Evolutionary conservation across 2,113 vertebrate genomes (phyloP).

Genomic region (Bubo blakistoni): DNA sequence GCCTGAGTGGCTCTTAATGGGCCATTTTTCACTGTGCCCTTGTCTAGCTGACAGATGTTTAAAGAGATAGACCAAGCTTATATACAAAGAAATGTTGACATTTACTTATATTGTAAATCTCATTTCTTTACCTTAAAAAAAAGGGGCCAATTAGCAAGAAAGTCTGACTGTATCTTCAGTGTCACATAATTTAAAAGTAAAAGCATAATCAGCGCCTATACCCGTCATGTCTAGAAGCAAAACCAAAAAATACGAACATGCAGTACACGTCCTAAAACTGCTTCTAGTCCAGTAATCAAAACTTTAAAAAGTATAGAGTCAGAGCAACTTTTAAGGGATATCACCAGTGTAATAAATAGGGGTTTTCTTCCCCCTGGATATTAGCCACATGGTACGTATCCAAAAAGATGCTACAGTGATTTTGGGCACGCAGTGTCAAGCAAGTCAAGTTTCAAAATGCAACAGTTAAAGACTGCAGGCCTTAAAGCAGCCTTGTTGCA

Average conservation of each 20-base stretch:
- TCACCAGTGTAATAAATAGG: neutral
- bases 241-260: neutral
- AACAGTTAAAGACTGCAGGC: neutral
- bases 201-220: neutral
- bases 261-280: neutral
- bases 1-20: neutral
- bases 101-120: neutral
- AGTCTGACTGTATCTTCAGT: neutral
- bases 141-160: neutral
- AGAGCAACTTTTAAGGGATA: neutral
- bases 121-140: neutral
- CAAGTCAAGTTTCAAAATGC: neutral
- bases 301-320: neutral
- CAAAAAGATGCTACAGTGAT: neutral
- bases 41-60: neutral
- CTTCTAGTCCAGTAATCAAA: neutral
- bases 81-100: neutral
- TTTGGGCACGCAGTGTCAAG: neutral
- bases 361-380: rapidly evolving
- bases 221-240: neutral
- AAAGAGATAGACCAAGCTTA: neutral
- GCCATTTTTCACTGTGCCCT: neutral
- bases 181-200: neutral
- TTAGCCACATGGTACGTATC: neutral
- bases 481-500: neutral